Evolutionary conservation across 2,113 vertebrate genomes (phyloP), one percentile per base, ranked within the genome.

Genomic region (Synchiropus splendidus): DNA sequence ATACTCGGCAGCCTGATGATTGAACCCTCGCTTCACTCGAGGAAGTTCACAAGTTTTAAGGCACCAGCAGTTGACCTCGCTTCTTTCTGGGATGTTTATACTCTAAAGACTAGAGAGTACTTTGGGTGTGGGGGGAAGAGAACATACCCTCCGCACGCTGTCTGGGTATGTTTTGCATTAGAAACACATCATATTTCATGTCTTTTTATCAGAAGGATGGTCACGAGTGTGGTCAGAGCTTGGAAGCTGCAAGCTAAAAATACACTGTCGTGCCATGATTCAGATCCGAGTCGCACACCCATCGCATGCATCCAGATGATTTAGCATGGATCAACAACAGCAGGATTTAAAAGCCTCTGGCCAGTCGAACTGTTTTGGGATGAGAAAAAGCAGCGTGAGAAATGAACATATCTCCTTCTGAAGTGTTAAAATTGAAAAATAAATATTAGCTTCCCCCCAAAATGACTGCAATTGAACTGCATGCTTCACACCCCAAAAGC

Each of bases 141-240:
- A 34, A 43, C 31, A 11, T 47, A 35, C 43, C 49, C 45, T 51
- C 17, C 47, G 55, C 37, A 51, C 1, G 18, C 42, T 42, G 21
- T 3, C 16, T 31, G 52, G 53, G 51, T 61, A 59, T 79, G 75
- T 60, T 75, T 80, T 30, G 10, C 48, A 76, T 83, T 79, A 77
- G 45, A 65, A 39, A 61, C 67, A 74, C 72, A 69, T 71, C 55
- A 70, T 72, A 70, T 77, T 75, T 79, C 70, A 72, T 74, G 69
- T 75, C 58, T 66, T 71, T 85, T 81, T 82, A 78, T 78, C 74
- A 75, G 51, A 62, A 77, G 59, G 67, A 81, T 70, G 64, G 73
- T 30, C 18, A 31, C n/a, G 27, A 42, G 21, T 27, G 21, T 8
- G 21, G 21, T 62, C 57, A 59, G 45, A 38, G 56, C 10, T 14